Evolutionary conservation across 2,113 vertebrate species (phyloP).

Genomic region (Sclerurus mexicanus): DNA sequence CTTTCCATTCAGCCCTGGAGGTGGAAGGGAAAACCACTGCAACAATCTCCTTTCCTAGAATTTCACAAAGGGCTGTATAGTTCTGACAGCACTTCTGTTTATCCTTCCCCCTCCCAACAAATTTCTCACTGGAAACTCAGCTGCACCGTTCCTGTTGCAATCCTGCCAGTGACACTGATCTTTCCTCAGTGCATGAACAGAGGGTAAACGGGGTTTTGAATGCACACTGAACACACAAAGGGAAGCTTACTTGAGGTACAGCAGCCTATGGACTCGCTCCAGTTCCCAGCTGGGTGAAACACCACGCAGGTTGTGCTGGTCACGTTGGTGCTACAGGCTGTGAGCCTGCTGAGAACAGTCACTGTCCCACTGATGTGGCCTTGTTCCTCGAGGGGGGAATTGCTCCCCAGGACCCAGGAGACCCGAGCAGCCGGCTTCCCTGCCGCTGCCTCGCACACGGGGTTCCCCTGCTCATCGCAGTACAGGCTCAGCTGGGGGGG

Average conservation of each 20-base stretch:
- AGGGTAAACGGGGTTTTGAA: neutral
- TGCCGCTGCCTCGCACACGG: neutral
- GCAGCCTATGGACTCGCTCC: neutral
- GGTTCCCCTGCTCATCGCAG: neutral
- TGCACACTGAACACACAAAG: accelerated
- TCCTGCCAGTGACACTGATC: neutral
- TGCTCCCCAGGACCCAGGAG: neutral
- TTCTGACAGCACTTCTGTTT: neutral
- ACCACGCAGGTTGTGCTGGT: neutral
- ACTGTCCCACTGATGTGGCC: neutral
- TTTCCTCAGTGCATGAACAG: neutral
- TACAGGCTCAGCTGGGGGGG: neutral
- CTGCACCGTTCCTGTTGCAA: neutral
- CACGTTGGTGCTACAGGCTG: neutral
- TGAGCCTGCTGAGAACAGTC: neutral
- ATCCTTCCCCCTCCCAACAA: accelerated
- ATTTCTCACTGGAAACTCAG: neutral
- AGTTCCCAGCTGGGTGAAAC: neutral
- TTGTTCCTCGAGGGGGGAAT: neutral
- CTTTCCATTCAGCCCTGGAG: neutral
- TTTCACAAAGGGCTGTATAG: neutral
- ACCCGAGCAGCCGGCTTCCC: neutral
- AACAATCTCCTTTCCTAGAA: neutral
- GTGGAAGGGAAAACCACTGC: neutral
- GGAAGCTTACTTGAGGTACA: neutral